These are phyloP conservation scores for Tor tambroides DNA, from an alignment of 2,113 vertebrate species.

Conservation along the genomic window DNA sequence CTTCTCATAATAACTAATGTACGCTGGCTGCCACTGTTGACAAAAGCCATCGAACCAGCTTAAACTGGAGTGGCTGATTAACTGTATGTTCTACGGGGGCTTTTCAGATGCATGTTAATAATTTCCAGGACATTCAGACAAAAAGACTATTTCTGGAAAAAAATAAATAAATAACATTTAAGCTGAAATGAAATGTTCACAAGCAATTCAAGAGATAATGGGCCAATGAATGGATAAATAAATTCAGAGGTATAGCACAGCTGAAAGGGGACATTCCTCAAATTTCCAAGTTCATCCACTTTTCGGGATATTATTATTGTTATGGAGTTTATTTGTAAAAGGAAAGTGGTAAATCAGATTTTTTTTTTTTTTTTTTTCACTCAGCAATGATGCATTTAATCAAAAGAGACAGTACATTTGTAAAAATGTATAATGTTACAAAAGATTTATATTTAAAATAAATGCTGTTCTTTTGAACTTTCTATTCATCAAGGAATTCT, in stretches of 20 bases:
- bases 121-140: not conserved
- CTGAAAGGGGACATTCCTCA: not conserved
- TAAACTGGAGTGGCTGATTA: constrained; percentile 25
- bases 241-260: not conserved
- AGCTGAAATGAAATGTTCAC: not conserved
- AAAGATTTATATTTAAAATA: too few relatives aligned
- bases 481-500: too few relatives aligned
- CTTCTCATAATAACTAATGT: constrained; percentile 41
- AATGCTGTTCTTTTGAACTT: too few relatives aligned
- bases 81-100: not conserved
- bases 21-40: constrained; percentile 41
- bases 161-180: not conserved
- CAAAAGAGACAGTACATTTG: too few relatives aligned
- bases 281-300: not conserved
- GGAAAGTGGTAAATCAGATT: too few relatives aligned
- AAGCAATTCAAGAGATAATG: not conserved
- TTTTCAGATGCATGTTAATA: not conserved
- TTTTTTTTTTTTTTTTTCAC: too few relatives aligned
- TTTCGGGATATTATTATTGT: not conserved
- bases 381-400: too few relatives aligned
- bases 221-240: not conserved
- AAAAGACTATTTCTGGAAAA: not conserved
- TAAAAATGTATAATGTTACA: too few relatives aligned
- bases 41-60: constrained; percentile 45
- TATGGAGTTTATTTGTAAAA: too few relatives aligned